Conservation (phyloP, 2,113 vertebrate genomes). For the Rhabdomys dilectus region DNA sequence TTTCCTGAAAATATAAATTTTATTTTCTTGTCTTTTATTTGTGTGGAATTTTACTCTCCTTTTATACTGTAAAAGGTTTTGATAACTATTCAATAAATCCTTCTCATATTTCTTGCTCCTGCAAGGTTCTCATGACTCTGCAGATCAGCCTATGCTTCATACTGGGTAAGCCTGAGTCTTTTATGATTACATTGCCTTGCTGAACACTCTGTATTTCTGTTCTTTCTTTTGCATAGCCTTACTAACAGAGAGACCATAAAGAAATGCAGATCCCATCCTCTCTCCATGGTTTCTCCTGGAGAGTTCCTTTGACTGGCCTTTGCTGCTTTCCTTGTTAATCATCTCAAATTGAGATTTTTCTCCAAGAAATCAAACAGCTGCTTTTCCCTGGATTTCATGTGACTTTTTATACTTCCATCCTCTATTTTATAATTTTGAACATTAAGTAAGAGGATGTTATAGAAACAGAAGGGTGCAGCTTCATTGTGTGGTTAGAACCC, state of each 20-base stretch:
- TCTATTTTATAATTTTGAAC: background rate
- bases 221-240: too few relatives aligned
- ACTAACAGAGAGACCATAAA: background rate
- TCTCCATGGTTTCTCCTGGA: background rate
- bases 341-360: background rate
- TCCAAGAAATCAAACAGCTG: background rate
- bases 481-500: background rate
- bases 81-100: background rate
- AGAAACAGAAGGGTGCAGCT: background rate
- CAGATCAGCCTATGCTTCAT: rapidly evolving
- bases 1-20: background rate
- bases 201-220: rapidly evolving
- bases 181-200: rapidly evolving
- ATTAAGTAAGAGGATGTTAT: background rate
- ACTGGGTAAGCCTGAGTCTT: rapidly evolving
- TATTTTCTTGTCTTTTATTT: background rate
- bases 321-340: background rate
- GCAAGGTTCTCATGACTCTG: rapidly evolving
- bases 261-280: background rate
- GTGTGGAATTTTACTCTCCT: background rate
- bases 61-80: background rate
- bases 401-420: background rate
- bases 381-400: background rate
- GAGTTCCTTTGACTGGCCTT: background rate
- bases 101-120: background rate